Evolutionary conservation across 2,888 invertebrate genomes (phyloP).

Genomic region (Rhorus exstirpatorius): DNA sequence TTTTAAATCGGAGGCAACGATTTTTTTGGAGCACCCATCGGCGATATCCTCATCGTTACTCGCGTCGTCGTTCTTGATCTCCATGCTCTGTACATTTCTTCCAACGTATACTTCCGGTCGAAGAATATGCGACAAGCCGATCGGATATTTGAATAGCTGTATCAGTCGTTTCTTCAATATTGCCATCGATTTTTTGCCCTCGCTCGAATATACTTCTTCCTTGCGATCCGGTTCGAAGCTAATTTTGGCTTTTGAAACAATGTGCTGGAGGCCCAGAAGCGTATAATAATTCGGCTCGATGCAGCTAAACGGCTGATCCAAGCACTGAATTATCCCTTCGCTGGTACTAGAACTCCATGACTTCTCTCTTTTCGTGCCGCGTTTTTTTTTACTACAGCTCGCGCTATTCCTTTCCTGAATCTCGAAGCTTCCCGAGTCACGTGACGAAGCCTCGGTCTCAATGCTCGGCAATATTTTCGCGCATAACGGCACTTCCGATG

Average conservation of each 20-base stretch:
- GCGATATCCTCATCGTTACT: neutral
- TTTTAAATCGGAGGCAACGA: conserved; percentile 7
- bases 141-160: conserved; percentile 81
- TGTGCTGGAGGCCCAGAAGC: conserved; percentile 68
- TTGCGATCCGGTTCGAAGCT: neutral
- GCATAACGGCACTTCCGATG: conserved; percentile 52
- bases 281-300: conserved; percentile 68
- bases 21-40: neutral
- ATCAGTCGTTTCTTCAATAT: conserved; percentile 77
- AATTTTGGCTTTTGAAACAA: conserved; percentile 39
- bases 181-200: conserved; percentile 17
- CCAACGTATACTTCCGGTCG: conserved; percentile 24
- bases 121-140: conserved; percentile 77
- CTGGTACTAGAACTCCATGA: conserved; percentile 10
- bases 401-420: no score
- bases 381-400: neutral
- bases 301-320: conserved; percentile 9
- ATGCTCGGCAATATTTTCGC: conserved; percentile 11
- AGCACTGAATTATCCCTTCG: conserved; percentile 53
- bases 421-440: neutral
- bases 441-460: neutral
- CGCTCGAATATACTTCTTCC: neutral
- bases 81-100: neutral
- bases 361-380: neutral
- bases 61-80: neutral